Conservation (phyloP, 2,113 vertebrate genomes). For the Gadus macrocephalus region DNA sequence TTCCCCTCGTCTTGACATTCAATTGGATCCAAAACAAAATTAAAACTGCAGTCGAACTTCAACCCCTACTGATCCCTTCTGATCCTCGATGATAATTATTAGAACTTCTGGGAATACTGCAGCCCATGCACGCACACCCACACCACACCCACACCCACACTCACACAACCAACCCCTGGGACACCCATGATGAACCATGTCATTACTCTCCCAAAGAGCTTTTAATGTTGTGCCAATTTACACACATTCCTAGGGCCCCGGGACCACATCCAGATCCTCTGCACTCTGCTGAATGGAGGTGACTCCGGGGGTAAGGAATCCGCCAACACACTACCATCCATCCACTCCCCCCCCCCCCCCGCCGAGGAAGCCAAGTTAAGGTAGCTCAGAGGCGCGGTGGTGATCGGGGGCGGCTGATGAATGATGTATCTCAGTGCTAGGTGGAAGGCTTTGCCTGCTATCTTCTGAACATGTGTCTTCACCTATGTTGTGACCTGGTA, state of each 20-base stretch:
- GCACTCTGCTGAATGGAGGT: constrained; percentile 50
- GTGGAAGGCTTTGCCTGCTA: too few species aligned
- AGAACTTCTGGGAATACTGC: neutral
- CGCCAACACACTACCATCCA: constrained; percentile 5
- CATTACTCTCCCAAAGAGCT: constrained; percentile 37
- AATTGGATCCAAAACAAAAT: constrained; percentile 1
- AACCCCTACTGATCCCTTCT: neutral
- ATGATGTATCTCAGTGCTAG: too few species aligned
- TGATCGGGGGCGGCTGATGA: too few species aligned
- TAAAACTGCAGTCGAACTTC: constrained; percentile 12
- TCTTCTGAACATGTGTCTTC: too few species aligned
- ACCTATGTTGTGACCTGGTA: too few species aligned
- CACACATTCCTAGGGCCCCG: constrained; percentile 54
- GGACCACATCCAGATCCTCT: constrained; percentile 49
- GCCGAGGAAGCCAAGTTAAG: too few species aligned
- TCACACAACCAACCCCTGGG: constrained; percentile 29
- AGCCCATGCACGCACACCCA: constrained; percentile 19
- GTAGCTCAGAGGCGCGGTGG: too few species aligned
- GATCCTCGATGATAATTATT: neutral
- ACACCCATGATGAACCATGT: constrained; percentile 42
- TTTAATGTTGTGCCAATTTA: constrained; percentile 51
- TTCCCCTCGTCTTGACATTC: constrained; percentile 6
- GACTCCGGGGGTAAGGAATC: constrained; percentile 38
- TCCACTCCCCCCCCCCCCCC: constrained; percentile 24
- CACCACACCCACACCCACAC: neutral